Evolutionary conservation across 2,113 vertebrate genomes (phyloP), one percentile per base, ranked within the genome.

Genomic region (Columbina picui): DNA sequence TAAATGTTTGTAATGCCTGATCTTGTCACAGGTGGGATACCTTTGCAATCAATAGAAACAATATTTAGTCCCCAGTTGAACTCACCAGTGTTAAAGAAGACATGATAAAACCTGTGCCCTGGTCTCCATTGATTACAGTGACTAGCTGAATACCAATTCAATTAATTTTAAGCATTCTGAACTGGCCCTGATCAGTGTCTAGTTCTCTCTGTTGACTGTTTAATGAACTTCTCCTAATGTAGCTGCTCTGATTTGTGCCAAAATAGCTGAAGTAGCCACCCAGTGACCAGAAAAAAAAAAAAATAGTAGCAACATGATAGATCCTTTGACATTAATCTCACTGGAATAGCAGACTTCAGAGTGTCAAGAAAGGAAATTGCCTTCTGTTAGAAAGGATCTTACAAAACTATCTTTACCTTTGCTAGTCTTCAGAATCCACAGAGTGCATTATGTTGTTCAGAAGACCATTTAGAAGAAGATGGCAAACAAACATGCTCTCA

Each of bases 121-220:
- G 57, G 49, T 83, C 60, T 83, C 27, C 45, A 92, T 38, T 76
- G 96, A 85, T 75, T 91, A 68, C 4, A 90, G 85, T 93, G 88
- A 92, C 70, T 88, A 69, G 70, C 4, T 87, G 88, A 95, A 94
- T 96, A 92, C 22, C 67, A 88, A 18, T 88, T 69, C 71, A 79
- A 96, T 95, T 93, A 90, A 79, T 85, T 90, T 79, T 69, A 94
- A 96, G 55, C 41, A 65, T 61, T 92, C 50, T 80, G 67, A 90
- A 60, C 57, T 49, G 38, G 12, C 19, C n/a, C 11, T 0, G 0
- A 69, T 26, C 16, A 80, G 36, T 49, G 26, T 49, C 50, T 80
- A 53, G 19, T 73, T 53, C 25, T 94, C 88, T 90, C 70, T 83
- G 67, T 80, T 86, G 53, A 80, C 67, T 87, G 20, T 26, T 52